Evolutionary conservation across 2,113 vertebrate genomes (phyloP).

Genomic region (Hemibagrus wyckioides): DNA sequence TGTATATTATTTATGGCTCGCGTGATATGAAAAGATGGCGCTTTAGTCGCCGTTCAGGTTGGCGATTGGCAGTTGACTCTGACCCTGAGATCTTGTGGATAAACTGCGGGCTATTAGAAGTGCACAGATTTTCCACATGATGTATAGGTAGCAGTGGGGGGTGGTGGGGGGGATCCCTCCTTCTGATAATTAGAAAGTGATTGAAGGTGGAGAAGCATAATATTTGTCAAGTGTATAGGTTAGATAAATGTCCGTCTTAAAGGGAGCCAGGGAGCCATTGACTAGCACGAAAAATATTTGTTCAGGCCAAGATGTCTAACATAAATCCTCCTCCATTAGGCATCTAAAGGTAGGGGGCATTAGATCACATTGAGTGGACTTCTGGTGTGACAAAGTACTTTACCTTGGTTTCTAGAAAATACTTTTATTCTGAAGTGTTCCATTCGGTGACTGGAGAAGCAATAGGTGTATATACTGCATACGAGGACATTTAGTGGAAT

Average conservation of each 20-base stretch:
- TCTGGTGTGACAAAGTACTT: conserved; percentile 28
- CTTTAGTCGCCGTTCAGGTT: not conserved
- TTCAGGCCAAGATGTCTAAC: conserved; percentile 32
- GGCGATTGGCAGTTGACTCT: not conserved
- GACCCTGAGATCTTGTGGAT: not conserved
- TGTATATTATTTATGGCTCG: not conserved
- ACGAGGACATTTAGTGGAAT: conserved; percentile 13
- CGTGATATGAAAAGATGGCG: not conserved
- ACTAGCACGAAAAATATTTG: conserved; percentile 49
- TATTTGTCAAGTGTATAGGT: conserved; percentile 5
- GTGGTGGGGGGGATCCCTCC: no score
- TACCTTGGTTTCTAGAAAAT: conserved; percentile 25
- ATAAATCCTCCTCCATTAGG: conserved; percentile 53
- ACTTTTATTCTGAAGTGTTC: conserved; percentile 4
- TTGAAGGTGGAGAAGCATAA: conserved; percentile 14
- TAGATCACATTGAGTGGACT: conserved; percentile 44
- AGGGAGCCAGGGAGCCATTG: conserved; percentile 37
- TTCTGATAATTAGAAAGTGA: conserved; percentile 53
- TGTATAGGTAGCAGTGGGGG: conserved; percentile 17
- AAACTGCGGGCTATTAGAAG: conserved; percentile 6
- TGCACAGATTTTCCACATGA: conserved; percentile 9
- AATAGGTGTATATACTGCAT: conserved; percentile 6
- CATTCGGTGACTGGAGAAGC: conserved; percentile 3
- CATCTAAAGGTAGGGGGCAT: conserved; percentile 35
- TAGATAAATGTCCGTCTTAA: conserved; percentile 42